Conservation (phyloP, 2,113 vertebrate species). For the Sander vitreus region DNA sequence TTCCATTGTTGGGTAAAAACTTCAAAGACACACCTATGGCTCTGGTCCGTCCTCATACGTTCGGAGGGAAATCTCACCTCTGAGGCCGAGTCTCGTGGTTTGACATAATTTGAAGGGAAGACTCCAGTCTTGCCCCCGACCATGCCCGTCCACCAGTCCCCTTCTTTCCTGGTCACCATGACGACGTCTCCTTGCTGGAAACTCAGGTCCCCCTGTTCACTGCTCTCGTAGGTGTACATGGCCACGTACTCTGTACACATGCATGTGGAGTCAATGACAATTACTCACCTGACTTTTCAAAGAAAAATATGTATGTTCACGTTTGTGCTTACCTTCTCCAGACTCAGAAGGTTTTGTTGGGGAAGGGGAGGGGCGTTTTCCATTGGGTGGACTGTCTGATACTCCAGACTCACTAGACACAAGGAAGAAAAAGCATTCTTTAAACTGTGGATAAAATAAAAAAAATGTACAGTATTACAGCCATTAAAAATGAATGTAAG, state of each 20-base stretch:
- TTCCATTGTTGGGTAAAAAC: background rate
- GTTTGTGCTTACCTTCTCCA: conserved; percentile 89
- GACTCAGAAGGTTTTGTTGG: conserved; percentile 87
- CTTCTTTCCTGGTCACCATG: conserved; percentile 96
- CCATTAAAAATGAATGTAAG: too few relatives aligned
- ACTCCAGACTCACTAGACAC: conserved; percentile 88
- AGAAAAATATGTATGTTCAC: background rate
- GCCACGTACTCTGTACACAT: conserved; percentile 91
- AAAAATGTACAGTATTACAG: too few relatives aligned
- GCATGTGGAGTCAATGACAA: background rate
- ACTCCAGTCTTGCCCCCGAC: conserved; percentile 94
- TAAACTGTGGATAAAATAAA: background rate
- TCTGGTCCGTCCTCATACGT: fast-evolving
- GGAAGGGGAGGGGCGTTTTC: conserved; percentile 93
- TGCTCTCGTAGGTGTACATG: conserved; percentile 99
- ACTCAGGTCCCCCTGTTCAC: conserved; percentile 96
- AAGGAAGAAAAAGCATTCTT: too few relatives aligned
- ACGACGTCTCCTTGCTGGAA: conserved; percentile 99
- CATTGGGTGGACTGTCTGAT: conserved; percentile 93
- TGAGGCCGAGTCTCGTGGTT: conserved; percentile 92
- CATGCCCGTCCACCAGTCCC: conserved; percentile 98
- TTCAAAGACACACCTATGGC: background rate
- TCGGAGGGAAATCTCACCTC: conserved; percentile 83
- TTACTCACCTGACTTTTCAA: fast-evolving
- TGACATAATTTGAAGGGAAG: conserved; percentile 99